Evolutionary conservation across 2,888 invertebrate genomes (phyloP).

Genomic region (Cerastoderma edule): DNA sequence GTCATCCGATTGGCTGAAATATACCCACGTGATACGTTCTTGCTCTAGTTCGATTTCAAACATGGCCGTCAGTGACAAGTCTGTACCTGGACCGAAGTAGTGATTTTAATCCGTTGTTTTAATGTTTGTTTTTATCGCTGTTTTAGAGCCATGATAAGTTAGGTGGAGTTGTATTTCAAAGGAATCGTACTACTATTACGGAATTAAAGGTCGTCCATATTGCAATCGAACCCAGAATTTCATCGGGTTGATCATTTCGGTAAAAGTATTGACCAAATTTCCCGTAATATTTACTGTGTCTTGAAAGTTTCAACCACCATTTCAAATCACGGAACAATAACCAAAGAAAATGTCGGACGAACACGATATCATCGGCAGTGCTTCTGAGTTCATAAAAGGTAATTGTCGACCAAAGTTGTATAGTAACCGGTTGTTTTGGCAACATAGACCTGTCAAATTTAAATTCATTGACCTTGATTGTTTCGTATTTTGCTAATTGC

Average conservation of each 20-base stretch:
- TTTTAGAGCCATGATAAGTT: conserved; percentile 25
- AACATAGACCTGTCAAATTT: conserved; percentile 23
- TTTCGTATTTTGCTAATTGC: no score
- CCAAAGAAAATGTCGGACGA: conserved; percentile 79
- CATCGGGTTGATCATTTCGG: neutral
- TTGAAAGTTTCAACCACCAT: neutral
- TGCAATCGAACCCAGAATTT: neutral
- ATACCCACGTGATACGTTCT: conserved; percentile 68
- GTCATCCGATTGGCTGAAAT: conserved; percentile 68
- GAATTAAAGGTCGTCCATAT: neutral
- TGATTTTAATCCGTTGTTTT: conserved; percentile 26
- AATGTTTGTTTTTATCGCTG: neutral
- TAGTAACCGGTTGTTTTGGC: conserved; percentile 18
- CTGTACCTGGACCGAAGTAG: conserved; percentile 29
- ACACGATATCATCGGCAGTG: conserved; percentile 83
- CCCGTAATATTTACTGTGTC: neutral
- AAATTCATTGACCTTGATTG: conserved; percentile 17
- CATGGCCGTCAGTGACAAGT: conserved; percentile 76
- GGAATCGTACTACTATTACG: neutral
- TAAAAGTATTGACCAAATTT: neutral
- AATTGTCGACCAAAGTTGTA: conserved; percentile 4
- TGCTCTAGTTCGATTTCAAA: conserved; percentile 74
- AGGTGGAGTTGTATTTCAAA: neutral
- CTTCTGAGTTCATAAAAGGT: conserved; percentile 84
- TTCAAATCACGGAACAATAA: neutral